Conservation (phyloP, 2,888 invertebrate genomes). For the Malthinus flaveolus region DNA sequence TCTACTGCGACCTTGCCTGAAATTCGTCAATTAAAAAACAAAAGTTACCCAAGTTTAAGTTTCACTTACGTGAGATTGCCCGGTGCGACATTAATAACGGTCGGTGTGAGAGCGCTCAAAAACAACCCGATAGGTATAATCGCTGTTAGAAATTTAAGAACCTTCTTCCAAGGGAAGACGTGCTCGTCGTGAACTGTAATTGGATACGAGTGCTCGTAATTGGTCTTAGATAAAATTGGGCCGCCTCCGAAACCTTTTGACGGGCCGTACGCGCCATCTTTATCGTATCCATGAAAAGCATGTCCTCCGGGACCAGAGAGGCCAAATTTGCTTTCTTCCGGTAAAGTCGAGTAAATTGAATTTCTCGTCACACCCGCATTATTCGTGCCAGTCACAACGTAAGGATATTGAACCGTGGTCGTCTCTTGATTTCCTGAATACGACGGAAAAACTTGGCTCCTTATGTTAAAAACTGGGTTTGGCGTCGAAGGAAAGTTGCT, state of each 20-base stretch:
- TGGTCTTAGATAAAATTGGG: slow-evolving; percentile 13
- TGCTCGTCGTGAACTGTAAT: not conserved
- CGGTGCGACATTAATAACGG: slow-evolving; percentile 62
- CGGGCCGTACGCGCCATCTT: not conserved
- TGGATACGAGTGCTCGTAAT: slow-evolving; percentile 9
- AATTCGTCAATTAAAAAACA: not conserved
- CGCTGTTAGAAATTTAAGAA: slow-evolving; percentile 67
- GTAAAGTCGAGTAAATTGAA: not conserved
- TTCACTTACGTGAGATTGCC: slow-evolving; percentile 48
- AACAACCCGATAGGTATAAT: slow-evolving; percentile 72
- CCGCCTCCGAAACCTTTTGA: not conserved
- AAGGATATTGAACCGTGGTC: slow-evolving; percentile 14
- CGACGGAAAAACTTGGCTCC: slow-evolving; percentile 43
- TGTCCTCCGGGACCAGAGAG: slow-evolving; percentile 9
- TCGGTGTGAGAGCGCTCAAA: slow-evolving; percentile 71
- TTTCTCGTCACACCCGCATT: not conserved
- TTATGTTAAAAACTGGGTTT: slow-evolving; percentile 29
- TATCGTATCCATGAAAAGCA: not conserved
- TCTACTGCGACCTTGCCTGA: slow-evolving; percentile 10
- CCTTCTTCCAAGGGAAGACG: slow-evolving; percentile 54
- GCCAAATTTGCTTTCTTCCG: not conserved
- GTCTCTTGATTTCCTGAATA: slow-evolving; percentile 31
- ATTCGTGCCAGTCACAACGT: slow-evolving; percentile 5
- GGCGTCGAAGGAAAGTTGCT: slow-evolving; percentile 30
- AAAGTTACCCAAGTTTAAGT: not conserved